These are phyloP conservation scores for Sebastolobus altivelis DNA, from an alignment of 2,797 vertebrate genomes.

Conservation along the genomic window DNA sequence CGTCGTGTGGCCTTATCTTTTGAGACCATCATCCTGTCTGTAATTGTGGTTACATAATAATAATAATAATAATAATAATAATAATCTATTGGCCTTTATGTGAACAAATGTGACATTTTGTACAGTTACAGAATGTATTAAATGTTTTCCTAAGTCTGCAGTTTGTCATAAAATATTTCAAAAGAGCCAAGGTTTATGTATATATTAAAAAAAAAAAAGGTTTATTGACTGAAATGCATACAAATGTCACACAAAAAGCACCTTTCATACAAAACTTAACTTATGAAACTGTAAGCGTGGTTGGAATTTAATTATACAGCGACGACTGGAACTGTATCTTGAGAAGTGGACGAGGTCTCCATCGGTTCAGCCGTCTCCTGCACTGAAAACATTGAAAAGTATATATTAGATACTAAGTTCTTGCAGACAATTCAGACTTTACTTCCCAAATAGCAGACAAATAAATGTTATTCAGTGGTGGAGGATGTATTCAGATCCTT, in stretches of 20 bases:
- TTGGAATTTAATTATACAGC: conserved; percentile 60
- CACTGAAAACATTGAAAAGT: conserved; percentile 65
- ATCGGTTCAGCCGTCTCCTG: conserved; percentile 75
- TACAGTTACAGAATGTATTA: conserved; percentile 83
- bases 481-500: neutral
- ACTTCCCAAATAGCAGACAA: neutral
- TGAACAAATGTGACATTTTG: conserved; percentile 81
- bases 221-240: conserved; percentile 84
- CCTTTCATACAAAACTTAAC: conserved; percentile 73
- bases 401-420: neutral
- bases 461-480: neutral
- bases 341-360: conserved; percentile 66
- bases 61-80: conserved; percentile 23
- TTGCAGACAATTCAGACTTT: neutral
- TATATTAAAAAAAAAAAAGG: conserved; percentile 62
- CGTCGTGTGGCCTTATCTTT: conserved; percentile 72
- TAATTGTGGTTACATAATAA: conserved; percentile 56
- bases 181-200: conserved; percentile 28
- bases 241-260: conserved; percentile 78
- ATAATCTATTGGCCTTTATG: conserved; percentile 67
- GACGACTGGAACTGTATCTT: conserved; percentile 43
- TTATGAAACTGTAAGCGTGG: conserved; percentile 42
- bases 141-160: conserved; percentile 80
- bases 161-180: conserved; percentile 10
- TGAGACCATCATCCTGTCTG: conserved; percentile 57